Conservation (phyloP, 2,888 invertebrate species). For the Diarsia dahlii region DNA sequence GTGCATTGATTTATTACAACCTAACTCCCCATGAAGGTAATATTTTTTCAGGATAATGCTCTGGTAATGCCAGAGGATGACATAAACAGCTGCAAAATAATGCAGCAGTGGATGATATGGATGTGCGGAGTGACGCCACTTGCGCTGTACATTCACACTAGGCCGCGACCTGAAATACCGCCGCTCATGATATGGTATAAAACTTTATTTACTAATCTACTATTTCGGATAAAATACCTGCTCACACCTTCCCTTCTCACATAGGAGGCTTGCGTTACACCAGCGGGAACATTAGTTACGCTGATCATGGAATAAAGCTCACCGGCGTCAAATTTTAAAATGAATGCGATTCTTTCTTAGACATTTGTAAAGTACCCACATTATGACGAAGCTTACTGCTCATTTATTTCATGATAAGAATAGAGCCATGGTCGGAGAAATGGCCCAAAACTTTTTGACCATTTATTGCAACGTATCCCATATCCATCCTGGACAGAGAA, state of each 20-base stretch:
- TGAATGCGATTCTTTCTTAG: background rate
- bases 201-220: background rate
- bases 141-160: constrained; percentile 78
- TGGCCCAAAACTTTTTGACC: background rate
- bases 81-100: constrained; percentile 71
- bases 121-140: constrained; percentile 79
- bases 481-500: background rate
- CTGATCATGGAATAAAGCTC: background rate
- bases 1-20: background rate
- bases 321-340: background rate
- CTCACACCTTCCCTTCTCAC: background rate
- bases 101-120: constrained; percentile 86
- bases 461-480: background rate
- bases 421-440: background rate
- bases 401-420: background rate
- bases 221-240: background rate
- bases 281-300: background rate
- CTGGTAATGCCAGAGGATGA: constrained; percentile 66
- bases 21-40: constrained; percentile 7
- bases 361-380: background rate
- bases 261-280: background rate
- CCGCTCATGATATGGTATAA: constrained; percentile 86
- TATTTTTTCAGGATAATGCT: constrained; percentile 63
- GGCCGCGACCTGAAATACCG: constrained; percentile 76
- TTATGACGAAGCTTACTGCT: background rate